Evolutionary conservation across 2,113 vertebrate species (phyloP).

Genomic region (Hippoglossus stenolepis): DNA sequence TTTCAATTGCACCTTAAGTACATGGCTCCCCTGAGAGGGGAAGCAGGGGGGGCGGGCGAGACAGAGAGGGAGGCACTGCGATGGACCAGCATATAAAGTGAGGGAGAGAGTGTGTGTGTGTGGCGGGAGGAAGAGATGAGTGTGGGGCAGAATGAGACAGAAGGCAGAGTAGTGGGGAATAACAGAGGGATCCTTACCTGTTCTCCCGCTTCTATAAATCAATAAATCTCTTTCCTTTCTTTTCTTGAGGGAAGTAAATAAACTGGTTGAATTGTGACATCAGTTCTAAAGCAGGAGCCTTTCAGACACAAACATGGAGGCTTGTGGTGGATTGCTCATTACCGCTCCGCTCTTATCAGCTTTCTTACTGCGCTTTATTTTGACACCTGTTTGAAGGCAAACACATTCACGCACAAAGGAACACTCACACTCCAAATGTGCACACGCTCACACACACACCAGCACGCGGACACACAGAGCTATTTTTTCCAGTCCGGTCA

Average conservation of each 20-base stretch:
- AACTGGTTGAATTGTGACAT: slow-evolving; percentile 2
- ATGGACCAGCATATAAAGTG: slow-evolving; percentile 43
- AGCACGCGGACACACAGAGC: slow-evolving; percentile 7
- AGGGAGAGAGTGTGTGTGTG: slow-evolving; percentile 15
- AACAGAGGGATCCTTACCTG: background rate
- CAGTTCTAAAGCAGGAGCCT: background rate
- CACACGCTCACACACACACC: slow-evolving; percentile 1
- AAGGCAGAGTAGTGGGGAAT: background rate
- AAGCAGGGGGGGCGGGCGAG: background rate
- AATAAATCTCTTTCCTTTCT: background rate
- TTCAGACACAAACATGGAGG: background rate
- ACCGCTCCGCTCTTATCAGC: slow-evolving; percentile 22
- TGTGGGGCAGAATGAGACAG: background rate
- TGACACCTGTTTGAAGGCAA: slow-evolving; percentile 28
- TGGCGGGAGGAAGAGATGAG: background rate
- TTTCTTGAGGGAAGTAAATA: slow-evolving; percentile 15
- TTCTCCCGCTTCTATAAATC: background rate
- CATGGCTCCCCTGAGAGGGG: slow-evolving; percentile 63
- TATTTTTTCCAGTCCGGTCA: slow-evolving; percentile 52
- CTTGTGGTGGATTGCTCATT: slow-evolving; percentile 12
- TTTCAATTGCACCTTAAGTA: slow-evolving; percentile 73
- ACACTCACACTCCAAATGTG: background rate
- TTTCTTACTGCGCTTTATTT: slow-evolving; percentile 32
- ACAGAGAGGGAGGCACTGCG: slow-evolving; percentile 34
- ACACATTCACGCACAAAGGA: slow-evolving; percentile 1